Evolutionary conservation across 2,113 vertebrate genomes (phyloP).

Genomic region (Neolamprologus tretocephalus): DNA sequence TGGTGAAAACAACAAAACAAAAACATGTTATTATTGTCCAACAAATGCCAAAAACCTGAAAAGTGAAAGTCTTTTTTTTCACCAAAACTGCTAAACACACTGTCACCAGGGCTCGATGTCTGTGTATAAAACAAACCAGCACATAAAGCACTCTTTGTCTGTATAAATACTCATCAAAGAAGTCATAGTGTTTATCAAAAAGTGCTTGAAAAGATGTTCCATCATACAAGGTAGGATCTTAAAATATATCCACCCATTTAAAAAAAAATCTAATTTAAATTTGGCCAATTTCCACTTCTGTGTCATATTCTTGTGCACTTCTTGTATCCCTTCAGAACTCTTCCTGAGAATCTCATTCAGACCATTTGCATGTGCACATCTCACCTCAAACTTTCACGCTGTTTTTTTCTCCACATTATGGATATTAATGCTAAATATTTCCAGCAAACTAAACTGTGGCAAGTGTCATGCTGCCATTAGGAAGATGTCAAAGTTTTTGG

Average conservation of each 20-base stretch:
- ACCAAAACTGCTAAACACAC: background rate
- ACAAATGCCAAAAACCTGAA: background rate
- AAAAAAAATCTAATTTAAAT: fast-evolving
- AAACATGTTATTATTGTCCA: background rate
- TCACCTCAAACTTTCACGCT: background rate
- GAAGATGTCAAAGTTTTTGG: fast-evolving
- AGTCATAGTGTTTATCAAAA: background rate
- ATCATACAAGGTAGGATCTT: background rate
- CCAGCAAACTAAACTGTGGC: background rate
- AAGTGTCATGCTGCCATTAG: background rate
- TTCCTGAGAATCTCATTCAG: background rate
- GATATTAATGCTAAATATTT: background rate
- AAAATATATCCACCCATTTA: background rate
- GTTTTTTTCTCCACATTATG: background rate
- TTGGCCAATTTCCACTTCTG: background rate
- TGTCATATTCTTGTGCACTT: background rate
- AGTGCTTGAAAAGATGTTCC: background rate
- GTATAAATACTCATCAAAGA: background rate
- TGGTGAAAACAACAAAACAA: background rate
- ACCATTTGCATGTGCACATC: background rate
- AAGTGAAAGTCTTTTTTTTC: background rate
- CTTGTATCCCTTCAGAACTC: fast-evolving
- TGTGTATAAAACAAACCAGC: background rate
- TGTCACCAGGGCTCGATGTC: background rate
- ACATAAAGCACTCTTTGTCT: background rate